These are phyloP conservation scores for Aldabrachelys gigantea DNA, from an alignment of 2,113 vertebrate genomes.

Conservation along the genomic window DNA sequence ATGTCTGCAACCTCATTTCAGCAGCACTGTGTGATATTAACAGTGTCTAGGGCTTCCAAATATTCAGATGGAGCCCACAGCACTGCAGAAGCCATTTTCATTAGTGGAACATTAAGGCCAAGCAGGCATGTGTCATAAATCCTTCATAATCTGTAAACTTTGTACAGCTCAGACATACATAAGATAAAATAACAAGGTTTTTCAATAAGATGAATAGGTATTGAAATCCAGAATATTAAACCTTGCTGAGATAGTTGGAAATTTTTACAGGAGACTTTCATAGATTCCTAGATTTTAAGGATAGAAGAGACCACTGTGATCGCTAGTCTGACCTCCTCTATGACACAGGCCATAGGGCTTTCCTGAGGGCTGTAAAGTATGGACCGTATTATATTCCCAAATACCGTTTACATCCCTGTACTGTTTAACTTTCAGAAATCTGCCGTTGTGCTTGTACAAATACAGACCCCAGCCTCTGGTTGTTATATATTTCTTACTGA, in stretches of 20 bases:
- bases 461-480: background rate
- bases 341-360: too few relatives aligned
- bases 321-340: too few relatives aligned
- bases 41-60: background rate
- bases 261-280: too few relatives aligned
- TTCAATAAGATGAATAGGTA: background rate
- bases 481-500: background rate
- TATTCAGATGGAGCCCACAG: background rate
- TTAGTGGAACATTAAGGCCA: background rate
- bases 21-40: background rate
- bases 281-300: too few relatives aligned
- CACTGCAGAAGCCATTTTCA: background rate
- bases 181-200: rapidly evolving
- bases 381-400: rapidly evolving
- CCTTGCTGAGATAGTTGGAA: background rate
- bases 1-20: background rate
- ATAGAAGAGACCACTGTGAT: too few relatives aligned
- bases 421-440: background rate
- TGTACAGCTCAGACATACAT: rapidly evolving
- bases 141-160: rapidly evolving
- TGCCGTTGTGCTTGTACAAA: rapidly evolving
- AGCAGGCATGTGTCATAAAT: background rate
- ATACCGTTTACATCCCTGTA: background rate
- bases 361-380: rapidly evolving
- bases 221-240: background rate